A percentile compares a stretch with the other conserved stretches of the same genome.
Evolutionary conservation across 2,797 vertebrate genomes (phyloP).

Genomic region (Peromyscus eremicus): DNA sequence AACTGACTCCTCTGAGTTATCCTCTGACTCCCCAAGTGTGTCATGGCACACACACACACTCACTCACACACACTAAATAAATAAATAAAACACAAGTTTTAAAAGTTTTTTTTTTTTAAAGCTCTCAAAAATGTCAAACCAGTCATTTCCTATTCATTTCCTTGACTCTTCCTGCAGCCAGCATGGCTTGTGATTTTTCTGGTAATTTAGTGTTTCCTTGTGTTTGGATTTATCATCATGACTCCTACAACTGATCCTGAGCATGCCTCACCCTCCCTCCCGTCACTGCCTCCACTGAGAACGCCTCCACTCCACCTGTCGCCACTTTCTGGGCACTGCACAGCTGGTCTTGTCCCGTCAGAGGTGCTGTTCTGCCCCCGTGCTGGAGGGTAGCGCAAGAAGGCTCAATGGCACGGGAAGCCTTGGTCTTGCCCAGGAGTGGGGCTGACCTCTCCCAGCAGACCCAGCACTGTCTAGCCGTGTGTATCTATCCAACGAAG

Average conservation of each 20-base stretch:
- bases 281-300: conserved; percentile 17
- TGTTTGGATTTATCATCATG: conserved; percentile 7
- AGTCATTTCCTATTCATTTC: background rate
- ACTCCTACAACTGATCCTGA: conserved; percentile 44
- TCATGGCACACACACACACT: too few relatives aligned
- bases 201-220: background rate
- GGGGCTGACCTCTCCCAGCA: background rate
- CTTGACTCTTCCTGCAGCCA: background rate
- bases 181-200: conserved; percentile 10
- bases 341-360: conserved; percentile 40
- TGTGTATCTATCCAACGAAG: too few relatives aligned
- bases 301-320: conserved; percentile 66
- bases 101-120: background rate
- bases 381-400: background rate
- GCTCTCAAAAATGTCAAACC: background rate
- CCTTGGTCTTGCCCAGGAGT: background rate
- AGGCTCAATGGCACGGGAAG: background rate
- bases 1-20: background rate
- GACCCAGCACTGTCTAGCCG: background rate
- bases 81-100: background rate
- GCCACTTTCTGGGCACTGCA: background rate
- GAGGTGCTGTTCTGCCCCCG: background rate
- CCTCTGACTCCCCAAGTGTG: too few relatives aligned
- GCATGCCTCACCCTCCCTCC: background rate
- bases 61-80: background rate